These are phyloP conservation scores for Ips typographus DNA, from an alignment of 1,140 invertebrate genomes.

Conservation along the genomic window DNA sequence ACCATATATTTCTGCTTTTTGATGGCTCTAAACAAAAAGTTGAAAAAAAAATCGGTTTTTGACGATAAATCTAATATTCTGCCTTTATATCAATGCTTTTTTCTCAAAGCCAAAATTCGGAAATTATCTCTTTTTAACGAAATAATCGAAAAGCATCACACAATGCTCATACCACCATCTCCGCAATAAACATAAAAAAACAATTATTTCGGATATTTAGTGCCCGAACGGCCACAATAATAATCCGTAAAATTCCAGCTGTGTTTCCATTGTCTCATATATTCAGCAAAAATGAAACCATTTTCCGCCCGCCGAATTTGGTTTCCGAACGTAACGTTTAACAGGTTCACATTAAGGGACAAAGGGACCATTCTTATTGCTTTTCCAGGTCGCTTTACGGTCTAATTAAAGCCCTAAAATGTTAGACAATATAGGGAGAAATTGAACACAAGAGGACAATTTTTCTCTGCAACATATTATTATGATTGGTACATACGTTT, in stretches of 20 bases:
- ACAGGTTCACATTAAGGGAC: slow-evolving; percentile 19
- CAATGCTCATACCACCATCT: neutral
- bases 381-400: neutral
- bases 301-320: slow-evolving; percentile 13
- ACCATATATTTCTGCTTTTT: slow-evolving; percentile 12
- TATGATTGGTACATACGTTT: too few relatives aligned
- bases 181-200: slow-evolving; percentile 10
- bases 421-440: neutral
- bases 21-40: slow-evolving; percentile 9
- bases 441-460: too few relatives aligned
- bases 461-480: too few relatives aligned
- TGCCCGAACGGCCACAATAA: slow-evolving; percentile 12
- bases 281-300: slow-evolving; percentile 19
- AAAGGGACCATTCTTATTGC: slow-evolving; percentile 14
- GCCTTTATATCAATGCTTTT: neutral
- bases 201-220: slow-evolving; percentile 11
- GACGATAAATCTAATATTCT: slow-evolving; percentile 12
- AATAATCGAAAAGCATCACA: neutral
- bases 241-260: slow-evolving; percentile 18
- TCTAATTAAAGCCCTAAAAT: slow-evolving; percentile 11
- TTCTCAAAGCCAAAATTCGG: neutral
- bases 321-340: slow-evolving; percentile 20
- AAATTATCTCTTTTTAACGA: neutral
- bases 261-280: slow-evolving; percentile 16
- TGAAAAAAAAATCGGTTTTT: neutral